Percentiles rank a stretch among this genome's conserved stretches.
These are phyloP conservation scores for Philopedon plagiatum DNA, from an alignment of 2,888 invertebrate species.

Conservation along the genomic window DNA sequence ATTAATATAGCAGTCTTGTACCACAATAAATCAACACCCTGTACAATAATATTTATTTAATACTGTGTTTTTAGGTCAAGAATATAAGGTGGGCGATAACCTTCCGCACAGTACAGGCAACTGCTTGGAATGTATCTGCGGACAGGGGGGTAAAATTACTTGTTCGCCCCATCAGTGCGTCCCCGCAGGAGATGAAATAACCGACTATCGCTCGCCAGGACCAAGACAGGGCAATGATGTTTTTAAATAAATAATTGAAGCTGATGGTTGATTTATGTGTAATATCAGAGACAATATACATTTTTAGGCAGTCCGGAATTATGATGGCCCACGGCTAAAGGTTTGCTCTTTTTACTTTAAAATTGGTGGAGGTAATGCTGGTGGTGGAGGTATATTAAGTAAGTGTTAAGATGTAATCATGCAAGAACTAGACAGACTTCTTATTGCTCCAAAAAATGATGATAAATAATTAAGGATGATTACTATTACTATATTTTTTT, in stretches of 20 bases:
- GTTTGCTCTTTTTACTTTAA: too few relatives aligned
- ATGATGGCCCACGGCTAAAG: not conserved
- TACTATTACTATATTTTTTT: too few relatives aligned
- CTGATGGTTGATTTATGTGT: constrained; percentile 14
- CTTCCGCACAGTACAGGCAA: constrained; percentile 80
- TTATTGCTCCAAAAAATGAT: too few relatives aligned
- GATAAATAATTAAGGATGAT: too few relatives aligned
- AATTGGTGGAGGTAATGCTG: too few relatives aligned
- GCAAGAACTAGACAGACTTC: too few relatives aligned
- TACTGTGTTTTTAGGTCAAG: constrained; percentile 69
- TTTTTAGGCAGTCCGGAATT: not conserved
- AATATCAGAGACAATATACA: constrained; percentile 6
- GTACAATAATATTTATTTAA: not conserved
- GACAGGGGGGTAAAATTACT: constrained; percentile 70
- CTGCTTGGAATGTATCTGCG: constrained; percentile 80
- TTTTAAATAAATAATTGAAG: constrained; percentile 38
- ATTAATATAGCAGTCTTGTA: too few relatives aligned
- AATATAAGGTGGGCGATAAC: constrained; percentile 76
- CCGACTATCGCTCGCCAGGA: constrained; percentile 66
- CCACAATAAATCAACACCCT: too few relatives aligned
- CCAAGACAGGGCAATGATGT: constrained; percentile 53
- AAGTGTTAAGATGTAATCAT: too few relatives aligned
- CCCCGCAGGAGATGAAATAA: constrained; percentile 65
- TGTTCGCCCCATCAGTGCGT: constrained; percentile 68
- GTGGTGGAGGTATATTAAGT: too few relatives aligned